Percentiles rank a stretch among this genome's conserved stretches.
phyloP scores from a whole-genome alignment of 2,113 vertebrate species.

The Forbesichthys agassizii region DNA sequence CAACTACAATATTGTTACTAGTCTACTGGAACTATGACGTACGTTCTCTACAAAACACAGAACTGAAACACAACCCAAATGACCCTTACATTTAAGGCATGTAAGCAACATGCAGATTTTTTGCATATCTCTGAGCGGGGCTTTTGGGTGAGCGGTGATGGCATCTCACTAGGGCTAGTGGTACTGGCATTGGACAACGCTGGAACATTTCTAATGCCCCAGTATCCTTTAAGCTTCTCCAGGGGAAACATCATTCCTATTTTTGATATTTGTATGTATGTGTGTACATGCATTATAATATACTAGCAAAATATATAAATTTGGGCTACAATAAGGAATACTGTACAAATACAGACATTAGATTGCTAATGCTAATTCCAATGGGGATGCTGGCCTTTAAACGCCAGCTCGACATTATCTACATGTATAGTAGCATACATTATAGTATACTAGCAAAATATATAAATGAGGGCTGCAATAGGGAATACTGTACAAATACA shows the following conservation, averaged over 20 bases:
- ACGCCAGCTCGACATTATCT: too few relatives aligned
- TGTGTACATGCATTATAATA: background rate
- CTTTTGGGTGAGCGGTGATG: conserved; percentile 37
- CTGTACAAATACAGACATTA: conserved; percentile 1
- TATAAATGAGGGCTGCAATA: too few relatives aligned
- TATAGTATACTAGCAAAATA: background rate
- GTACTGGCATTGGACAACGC: background rate
- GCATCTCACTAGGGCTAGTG: conserved; percentile 14
- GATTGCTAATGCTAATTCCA: conserved; percentile 16
- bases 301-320: background rate
- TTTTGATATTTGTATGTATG: background rate
- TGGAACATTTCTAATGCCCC: conserved; percentile 24
- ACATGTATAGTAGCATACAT: background rate
- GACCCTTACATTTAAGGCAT: background rate
- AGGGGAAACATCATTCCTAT: background rate
- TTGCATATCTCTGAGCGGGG: conserved; percentile 17
- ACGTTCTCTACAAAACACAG: too few relatives aligned
- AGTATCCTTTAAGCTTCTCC: conserved; percentile 4
- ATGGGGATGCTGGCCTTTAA: conserved; percentile 38
- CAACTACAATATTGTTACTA: too few relatives aligned
- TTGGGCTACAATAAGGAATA: background rate
- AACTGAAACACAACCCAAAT: conserved; percentile 4
- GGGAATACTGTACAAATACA: conserved; percentile 11
- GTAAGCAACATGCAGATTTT: background rate
- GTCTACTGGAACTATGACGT: too few relatives aligned